Evolutionary conservation across 2,113 vertebrate species (phyloP), one percentile per base, ranked within the genome.

Genomic region (Chamaea fasciata): DNA sequence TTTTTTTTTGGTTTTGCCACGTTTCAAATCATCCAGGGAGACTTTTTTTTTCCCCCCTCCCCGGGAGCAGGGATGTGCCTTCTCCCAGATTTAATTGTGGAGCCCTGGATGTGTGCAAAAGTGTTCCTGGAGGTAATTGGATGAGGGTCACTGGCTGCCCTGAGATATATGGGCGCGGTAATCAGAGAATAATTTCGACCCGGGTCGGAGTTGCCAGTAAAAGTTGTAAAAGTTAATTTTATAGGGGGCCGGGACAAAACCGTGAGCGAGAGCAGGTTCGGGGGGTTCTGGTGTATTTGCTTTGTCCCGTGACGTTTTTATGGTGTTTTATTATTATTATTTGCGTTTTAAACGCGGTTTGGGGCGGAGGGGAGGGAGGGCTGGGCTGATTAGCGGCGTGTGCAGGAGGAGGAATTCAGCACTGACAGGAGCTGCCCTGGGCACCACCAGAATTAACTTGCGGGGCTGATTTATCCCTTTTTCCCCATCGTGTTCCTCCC

Each of bases 111-210:
- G 68, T 86, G 89, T 65, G 85, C 88, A 57, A 69, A 69, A 80
- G 52, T 30, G 65, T 96, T 96, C 90, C 90, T 83, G 30, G 11
- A 73, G 75, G 15, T 97, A 96, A 97, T 96, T 96, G 96, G 96
- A 89, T 62, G 83, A 96, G 97, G 95, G 94, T 97, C 97, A 97
- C 91, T 70, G 89, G 4, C 83, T 84, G 68, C 94, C 95, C 95
- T 79, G 79, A 96, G 90, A 94, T 96, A 94, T 86, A 96, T 87
- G 91, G 90, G 73, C 81, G 85, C 52, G 9, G 90, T 92, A 95
- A 92, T 94, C 93, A 93, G 89, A 91, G 95, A 97, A 94, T 95
- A 92, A 96, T 96, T 96, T 92, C 70, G 1, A 60, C 62, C 59
- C 2, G 55, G 92, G 85, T 83, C 78, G 92, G 82, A 71, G 57